phyloP scores from a whole-genome alignment of 2,113 vertebrate species.

The rabbit (Oryctolagus cuniculus) region mOryCun1.1 NC_091440.1:33596001-33596500 shows the following conservation, averaged over 20 bases:
- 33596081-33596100: conserved; percentile 13
- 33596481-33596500: not conserved
- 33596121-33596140: not conserved
- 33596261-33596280: not conserved
- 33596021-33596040: conserved; percentile 31
- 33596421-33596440: not conserved
- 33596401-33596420: not conserved
- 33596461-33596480: not conserved
- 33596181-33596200: not conserved
- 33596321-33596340: not conserved
- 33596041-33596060: not conserved
- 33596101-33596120: conserved; percentile 21
- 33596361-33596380: not conserved
- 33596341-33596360: not conserved
- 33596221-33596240: not conserved
- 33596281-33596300: not conserved
- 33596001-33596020: conserved; percentile 35
- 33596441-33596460: not conserved
- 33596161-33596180: not conserved
- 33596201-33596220: not conserved
- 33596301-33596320: not conserved
- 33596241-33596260: not conserved
- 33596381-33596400: not conserved
- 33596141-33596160: not conserved
- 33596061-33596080: conserved; percentile 37